These are phyloP conservation scores for Peromyscus aztecus DNA, from an alignment of 2,797 vertebrate genomes.

Conservation along the genomic window DNA sequence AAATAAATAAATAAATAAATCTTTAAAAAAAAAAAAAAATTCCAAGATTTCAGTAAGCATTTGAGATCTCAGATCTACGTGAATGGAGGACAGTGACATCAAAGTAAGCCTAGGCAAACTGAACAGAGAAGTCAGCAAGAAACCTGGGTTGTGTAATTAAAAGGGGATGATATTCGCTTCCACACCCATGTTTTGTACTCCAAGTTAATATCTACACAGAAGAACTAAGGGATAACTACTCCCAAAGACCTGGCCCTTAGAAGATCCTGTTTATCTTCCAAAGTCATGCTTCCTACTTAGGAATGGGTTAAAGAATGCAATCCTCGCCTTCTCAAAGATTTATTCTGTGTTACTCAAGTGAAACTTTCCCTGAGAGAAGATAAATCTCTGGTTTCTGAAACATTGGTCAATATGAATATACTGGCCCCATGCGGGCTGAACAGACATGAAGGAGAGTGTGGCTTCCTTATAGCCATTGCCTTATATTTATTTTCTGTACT, in stretches of 20 bases:
- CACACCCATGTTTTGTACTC: slow-evolving; percentile 7
- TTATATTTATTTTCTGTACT: slow-evolving; percentile 68
- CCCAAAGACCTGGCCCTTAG: neutral
- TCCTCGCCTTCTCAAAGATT: slow-evolving; percentile 42
- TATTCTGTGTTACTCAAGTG: slow-evolving; percentile 58
- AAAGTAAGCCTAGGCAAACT: neutral
- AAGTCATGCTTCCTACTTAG: slow-evolving; percentile 18
- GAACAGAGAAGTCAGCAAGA: neutral
- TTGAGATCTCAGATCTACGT: neutral
- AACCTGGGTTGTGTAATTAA: slow-evolving; percentile 1
- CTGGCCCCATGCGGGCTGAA: slow-evolving; percentile 15
- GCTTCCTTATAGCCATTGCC: slow-evolving; percentile 43
- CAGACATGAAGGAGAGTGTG: slow-evolving; percentile 17
- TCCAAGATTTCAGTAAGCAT: slow-evolving; percentile 48
- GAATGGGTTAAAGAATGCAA: slow-evolving; percentile 15
- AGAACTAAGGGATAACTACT: slow-evolving; percentile 39
- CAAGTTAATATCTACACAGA: neutral
- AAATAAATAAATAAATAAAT: too few relatives aligned
- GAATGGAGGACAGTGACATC: neutral
- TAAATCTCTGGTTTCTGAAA: slow-evolving; percentile 74
- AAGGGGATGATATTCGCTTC: neutral
- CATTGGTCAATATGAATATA: slow-evolving; percentile 65
- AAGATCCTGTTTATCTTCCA: slow-evolving; percentile 37
- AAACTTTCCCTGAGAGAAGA: slow-evolving; percentile 68
- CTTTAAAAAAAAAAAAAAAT: too few relatives aligned